phyloP scores from a whole-genome alignment of 2,113 vertebrate species.

The Brachyhypopomus gauderio region DNA sequence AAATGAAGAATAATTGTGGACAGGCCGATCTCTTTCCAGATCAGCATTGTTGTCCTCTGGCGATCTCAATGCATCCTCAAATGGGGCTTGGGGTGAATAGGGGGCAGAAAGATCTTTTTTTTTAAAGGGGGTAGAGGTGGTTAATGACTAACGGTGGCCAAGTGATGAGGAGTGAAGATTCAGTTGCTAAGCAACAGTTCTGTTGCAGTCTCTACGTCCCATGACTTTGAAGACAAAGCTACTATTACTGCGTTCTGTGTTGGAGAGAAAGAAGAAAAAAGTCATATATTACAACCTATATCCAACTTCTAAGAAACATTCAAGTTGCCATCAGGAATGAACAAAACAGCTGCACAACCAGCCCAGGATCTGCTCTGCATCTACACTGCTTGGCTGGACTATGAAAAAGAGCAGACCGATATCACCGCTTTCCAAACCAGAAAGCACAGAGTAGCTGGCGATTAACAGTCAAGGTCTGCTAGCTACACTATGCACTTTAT shows the following conservation, averaged over 20 bases:
- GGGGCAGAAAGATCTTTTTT: constrained; percentile 16
- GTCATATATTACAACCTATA: not conserved
- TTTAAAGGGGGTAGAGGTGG: constrained; percentile 40
- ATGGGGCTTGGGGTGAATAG: constrained; percentile 74
- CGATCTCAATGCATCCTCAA: constrained; percentile 74
- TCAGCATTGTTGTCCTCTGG: not conserved
- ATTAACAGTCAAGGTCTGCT: no score
- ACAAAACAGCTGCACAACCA: not conserved
- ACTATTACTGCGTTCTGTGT: constrained; percentile 98
- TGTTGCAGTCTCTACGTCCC: constrained; percentile 98
- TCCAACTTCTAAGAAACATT: not conserved
- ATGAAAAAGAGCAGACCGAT: no score
- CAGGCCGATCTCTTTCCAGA: not conserved
- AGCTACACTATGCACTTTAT: no score
- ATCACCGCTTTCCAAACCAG: no score
- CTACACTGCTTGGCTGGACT: not conserved
- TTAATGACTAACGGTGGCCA: constrained; percentile 58
- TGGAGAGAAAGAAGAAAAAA: constrained; percentile 57
- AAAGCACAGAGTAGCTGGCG: no score
- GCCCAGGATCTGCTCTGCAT: not conserved
- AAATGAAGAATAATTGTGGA: not conserved
- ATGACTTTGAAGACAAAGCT: constrained; percentile 98
- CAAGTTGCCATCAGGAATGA: not conserved
- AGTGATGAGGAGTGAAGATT: constrained; percentile 72
- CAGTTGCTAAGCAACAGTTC: constrained; percentile 98